phyloP scores from a whole-genome alignment of 1,140 invertebrate species.

The Venustaconcha ellipsiformis region DNA sequence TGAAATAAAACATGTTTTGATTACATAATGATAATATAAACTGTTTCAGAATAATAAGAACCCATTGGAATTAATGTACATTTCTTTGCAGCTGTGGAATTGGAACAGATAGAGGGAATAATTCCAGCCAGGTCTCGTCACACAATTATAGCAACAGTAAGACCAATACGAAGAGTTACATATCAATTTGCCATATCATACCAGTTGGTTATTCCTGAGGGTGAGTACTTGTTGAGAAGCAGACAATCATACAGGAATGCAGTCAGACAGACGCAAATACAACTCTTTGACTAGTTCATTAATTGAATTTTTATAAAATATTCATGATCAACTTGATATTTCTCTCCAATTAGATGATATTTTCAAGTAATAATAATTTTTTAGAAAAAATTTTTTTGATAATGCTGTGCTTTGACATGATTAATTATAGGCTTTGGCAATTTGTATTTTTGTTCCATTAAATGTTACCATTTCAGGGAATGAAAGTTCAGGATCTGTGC shows the following conservation, averaged over 20 bases:
- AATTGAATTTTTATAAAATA: too few species aligned
- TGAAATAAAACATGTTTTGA: background rate
- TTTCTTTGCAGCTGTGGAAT: conserved; percentile 52
- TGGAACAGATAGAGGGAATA: conserved; percentile 57
- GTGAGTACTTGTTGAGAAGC: conserved; percentile 25
- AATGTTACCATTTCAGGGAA: conserved; percentile 21
- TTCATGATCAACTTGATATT: too few species aligned
- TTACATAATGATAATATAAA: background rate
- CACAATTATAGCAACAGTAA: conserved; percentile 54
- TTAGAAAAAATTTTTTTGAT: too few species aligned
- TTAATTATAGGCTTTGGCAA: too few species aligned
- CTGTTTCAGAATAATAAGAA: conserved; percentile 1
- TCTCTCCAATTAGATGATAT: background rate
- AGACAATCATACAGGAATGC: too few species aligned
- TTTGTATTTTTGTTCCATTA: too few species aligned
- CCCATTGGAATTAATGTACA: background rate
- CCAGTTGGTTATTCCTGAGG: conserved; percentile 62
- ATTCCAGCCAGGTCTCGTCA: conserved; percentile 63
- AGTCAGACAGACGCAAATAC: too few species aligned
- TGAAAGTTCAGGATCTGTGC: conserved; percentile 24
- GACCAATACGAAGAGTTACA: conserved; percentile 54
- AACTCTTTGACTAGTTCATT: too few species aligned
- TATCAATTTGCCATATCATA: conserved; percentile 67
- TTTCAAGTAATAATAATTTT: background rate
- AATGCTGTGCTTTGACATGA: too few species aligned